These are phyloP conservation scores for Lathamus discolor DNA, from an alignment of 2,113 vertebrate species.

Conservation along the genomic window DNA sequence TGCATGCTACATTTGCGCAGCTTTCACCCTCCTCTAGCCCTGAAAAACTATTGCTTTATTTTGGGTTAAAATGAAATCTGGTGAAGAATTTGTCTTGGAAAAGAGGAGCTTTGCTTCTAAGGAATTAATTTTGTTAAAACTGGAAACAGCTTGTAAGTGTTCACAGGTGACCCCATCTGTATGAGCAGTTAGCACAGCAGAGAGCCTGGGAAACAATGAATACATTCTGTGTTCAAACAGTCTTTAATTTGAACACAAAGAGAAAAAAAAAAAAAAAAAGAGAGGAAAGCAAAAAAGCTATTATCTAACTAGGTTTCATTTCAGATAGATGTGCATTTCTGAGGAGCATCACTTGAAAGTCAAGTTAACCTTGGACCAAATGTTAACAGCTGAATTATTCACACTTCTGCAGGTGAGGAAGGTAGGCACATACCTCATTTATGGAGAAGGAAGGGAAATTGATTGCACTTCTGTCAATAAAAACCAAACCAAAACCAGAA, in stretches of 20 bases:
- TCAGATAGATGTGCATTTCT: neutral
- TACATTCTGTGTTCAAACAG: neutral
- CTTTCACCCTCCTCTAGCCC: constrained; percentile 29
- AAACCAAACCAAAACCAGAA: neutral
- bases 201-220: neutral
- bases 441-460: neutral
- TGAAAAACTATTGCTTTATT: constrained; percentile 3
- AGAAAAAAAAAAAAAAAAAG: rapidly evolving
- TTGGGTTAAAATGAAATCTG: neutral
- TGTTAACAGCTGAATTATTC: neutral
- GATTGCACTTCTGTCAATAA: neutral
- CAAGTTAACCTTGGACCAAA: neutral
- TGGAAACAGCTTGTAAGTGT: neutral
- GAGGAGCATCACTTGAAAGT: neutral
- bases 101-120: neutral
- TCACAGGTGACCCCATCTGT: constrained; percentile 1
- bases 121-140: neutral
- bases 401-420: neutral
- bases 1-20: constrained; percentile 25
- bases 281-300: neutral
- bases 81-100: constrained; percentile 17
- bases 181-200: constrained; percentile 6
- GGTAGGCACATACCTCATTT: neutral
- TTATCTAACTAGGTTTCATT: neutral
- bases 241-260: neutral